phyloP scores from a whole-genome alignment of 2,797 vertebrate species.

The Silurus aristotelis region DNA sequence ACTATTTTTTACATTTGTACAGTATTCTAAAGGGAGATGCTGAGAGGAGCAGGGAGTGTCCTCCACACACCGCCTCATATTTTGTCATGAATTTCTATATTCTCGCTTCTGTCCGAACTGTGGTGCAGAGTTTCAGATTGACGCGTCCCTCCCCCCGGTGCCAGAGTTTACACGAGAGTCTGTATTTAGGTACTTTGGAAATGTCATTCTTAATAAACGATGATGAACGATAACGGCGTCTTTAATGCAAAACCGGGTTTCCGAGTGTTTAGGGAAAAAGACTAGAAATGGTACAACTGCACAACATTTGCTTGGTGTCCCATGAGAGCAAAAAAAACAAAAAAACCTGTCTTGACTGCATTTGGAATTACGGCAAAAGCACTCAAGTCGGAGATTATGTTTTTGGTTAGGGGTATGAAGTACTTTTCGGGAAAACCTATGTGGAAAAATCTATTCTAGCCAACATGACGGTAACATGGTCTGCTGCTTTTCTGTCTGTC shows the following conservation, averaged over 20 bases:
- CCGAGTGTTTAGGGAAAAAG: too few relatives aligned
- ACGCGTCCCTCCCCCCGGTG: constrained; percentile 29
- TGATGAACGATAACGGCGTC: constrained; percentile 7
- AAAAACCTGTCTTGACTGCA: too few relatives aligned
- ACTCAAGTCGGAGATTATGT: neutral
- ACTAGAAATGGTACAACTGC: too few relatives aligned
- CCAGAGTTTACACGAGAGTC: constrained; percentile 43
- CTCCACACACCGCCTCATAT: constrained; percentile 17
- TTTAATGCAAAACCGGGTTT: neutral
- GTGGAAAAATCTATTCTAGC: neutral
- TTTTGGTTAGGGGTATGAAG: neutral
- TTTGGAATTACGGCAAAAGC: neutral
- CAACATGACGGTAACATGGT: neutral
- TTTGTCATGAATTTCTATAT: constrained; percentile 17
- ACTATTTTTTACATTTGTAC: constrained; percentile 55
- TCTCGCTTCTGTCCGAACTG: constrained; percentile 21
- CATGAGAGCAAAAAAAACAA: too few relatives aligned
- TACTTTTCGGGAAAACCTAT: neutral
- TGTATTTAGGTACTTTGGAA: constrained; percentile 61
- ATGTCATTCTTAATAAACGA: constrained; percentile 59
- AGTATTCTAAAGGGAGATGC: constrained; percentile 22
- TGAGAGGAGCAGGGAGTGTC: neutral
- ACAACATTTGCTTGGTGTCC: too few relatives aligned
- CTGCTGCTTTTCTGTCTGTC: neutral
- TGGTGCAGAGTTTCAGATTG: constrained; percentile 5